phyloP scores from a whole-genome alignment of 2,888 invertebrate species.

The Timandra comae region DNA sequence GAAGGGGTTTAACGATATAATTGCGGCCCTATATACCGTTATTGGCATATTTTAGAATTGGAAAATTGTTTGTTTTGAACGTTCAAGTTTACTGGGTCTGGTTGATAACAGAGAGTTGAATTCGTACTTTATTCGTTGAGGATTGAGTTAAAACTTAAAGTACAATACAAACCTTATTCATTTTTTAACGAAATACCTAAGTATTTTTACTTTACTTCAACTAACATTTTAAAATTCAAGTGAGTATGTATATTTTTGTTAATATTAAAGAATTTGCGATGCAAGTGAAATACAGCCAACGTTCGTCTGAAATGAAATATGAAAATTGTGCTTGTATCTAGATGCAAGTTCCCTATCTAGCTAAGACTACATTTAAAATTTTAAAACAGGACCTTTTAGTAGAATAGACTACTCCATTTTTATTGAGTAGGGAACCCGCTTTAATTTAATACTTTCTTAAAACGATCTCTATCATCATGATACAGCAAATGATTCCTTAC shows the following conservation, averaged over 20 bases:
- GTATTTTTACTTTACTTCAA: not conserved
- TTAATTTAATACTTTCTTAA: too few species aligned
- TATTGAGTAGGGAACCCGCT: too few species aligned
- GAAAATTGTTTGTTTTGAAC: conserved; percentile 11
- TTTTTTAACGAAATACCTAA: not conserved
- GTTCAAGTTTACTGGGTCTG: not conserved
- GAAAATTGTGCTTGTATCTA: conserved; percentile 21
- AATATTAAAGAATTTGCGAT: conserved; percentile 1
- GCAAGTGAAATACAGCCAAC: conserved; percentile 2
- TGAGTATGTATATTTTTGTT: too few species aligned
- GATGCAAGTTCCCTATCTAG: conserved; percentile 10
- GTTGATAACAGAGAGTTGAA: not conserved
- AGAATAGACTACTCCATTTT: too few species aligned
- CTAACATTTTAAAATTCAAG: too few species aligned
- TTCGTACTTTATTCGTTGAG: not conserved
- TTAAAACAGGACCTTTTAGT: not conserved
- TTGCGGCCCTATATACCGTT: conserved; percentile 31
- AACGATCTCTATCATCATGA: too few species aligned
- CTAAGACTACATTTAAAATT: conserved; percentile 7
- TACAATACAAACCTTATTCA: too few species aligned
- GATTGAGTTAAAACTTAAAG: too few species aligned
- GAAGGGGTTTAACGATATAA: conserved; percentile 33
- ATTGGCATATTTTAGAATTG: conserved; percentile 32
- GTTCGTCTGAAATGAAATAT: conserved; percentile 21
- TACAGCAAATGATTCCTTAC: too few species aligned